Conservation (phyloP, 2,797 vertebrate species). For the Rachycentron canadum region DNA sequence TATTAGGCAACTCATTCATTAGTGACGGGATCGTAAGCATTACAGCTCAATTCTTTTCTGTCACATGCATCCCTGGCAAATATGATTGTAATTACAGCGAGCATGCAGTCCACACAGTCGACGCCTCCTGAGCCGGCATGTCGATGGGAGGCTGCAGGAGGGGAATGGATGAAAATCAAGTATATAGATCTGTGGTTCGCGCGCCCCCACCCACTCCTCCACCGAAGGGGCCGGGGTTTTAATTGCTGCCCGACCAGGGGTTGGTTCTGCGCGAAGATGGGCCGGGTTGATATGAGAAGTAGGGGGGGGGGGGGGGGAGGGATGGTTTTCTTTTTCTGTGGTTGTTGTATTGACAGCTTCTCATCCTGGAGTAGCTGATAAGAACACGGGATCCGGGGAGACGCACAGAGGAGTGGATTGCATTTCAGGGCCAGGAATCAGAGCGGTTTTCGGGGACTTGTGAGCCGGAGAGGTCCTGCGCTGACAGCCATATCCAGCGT, state of each 20-base stretch:
- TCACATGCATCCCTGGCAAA: conserved; percentile 67
- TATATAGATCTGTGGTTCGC: conserved; percentile 84
- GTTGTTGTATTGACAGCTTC: conserved; percentile 84
- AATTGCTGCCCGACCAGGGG: conserved; percentile 78
- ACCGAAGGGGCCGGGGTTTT: conserved; percentile 67
- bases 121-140: conserved; percentile 53
- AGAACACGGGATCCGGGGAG: conserved; percentile 72
- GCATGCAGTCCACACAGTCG: conserved; percentile 66
- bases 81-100: conserved; percentile 76
- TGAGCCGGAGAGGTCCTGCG: conserved; percentile 33
- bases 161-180: conserved; percentile 81
- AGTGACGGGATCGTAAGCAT: conserved; percentile 58
- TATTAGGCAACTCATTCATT: conserved; percentile 57
- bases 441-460: conserved; percentile 46
- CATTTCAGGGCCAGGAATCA: conserved; percentile 73
- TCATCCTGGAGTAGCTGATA: conserved; percentile 81
- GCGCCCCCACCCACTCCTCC: conserved; percentile 43
- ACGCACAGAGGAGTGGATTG: conserved; percentile 75
- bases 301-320: conserved; percentile 28
- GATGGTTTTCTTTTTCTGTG: conserved; percentile 75
- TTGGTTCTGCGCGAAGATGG: conserved; percentile 74
- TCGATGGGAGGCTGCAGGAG: conserved; percentile 69
- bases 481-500: conserved; percentile 37
- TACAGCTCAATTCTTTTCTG: conserved; percentile 59
- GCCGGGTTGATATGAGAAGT: conserved; percentile 61